Conservation (phyloP, 2,113 vertebrate genomes). For the Limnothrissa miodon region DNA sequence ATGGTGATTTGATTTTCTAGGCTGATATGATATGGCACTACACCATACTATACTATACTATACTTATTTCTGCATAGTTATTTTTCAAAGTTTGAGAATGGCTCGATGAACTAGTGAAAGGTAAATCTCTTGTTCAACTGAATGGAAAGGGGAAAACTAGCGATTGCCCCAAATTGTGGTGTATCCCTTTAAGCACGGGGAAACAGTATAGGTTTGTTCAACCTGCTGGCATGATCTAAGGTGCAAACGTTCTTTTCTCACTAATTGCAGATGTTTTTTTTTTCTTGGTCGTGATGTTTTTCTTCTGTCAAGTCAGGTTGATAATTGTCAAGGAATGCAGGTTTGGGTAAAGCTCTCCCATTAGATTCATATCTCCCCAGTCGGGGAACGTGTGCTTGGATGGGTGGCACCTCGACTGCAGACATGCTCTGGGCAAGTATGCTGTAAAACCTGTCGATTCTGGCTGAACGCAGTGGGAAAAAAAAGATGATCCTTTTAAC, state of each 20-base stretch:
- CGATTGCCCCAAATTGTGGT: no score
- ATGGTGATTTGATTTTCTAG: no score
- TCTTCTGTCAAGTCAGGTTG: slow-evolving; percentile 8
- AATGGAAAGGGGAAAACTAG: no score
- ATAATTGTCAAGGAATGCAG: slow-evolving; percentile 1
- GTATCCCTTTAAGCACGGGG: background rate
- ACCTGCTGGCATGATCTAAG: background rate
- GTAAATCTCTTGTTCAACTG: no score
- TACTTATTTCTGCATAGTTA: no score
- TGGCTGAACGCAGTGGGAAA: slow-evolving; percentile 44
- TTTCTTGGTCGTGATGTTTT: slow-evolving; percentile 23
- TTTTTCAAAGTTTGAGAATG: no score
- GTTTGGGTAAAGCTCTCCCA: slow-evolving; percentile 11
- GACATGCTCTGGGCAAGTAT: slow-evolving; percentile 33
- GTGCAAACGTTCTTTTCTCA: background rate
- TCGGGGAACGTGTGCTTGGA: background rate
- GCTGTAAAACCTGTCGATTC: slow-evolving; percentile 60
- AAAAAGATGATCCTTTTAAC: slow-evolving; percentile 39
- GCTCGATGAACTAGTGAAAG: no score
- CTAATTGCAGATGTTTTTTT: background rate
- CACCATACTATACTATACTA: no score
- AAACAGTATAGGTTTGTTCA: background rate
- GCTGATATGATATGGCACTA: no score
- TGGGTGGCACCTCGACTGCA: slow-evolving; percentile 11
- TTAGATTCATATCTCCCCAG: background rate